A percentile compares a stretch with the other conserved stretches of the same genome.
Conservation (phyloP, 2,888 invertebrate species). For the Amiota communis region DNA sequence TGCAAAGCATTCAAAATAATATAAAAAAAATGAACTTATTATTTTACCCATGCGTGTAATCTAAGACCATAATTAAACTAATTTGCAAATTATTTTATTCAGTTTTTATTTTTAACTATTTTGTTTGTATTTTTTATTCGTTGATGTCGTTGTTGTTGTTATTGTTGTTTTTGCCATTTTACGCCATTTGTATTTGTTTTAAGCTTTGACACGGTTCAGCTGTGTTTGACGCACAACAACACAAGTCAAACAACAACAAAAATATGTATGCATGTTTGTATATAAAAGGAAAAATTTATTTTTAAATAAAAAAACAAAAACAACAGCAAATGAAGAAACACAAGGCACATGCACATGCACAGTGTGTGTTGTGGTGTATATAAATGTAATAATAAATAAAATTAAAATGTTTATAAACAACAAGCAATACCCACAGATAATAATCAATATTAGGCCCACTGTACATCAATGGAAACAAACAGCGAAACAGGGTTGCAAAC, state of each 20-base stretch:
- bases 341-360: neutral
- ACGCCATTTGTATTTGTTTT: neutral
- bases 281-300: too few relatives aligned
- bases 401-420: too few relatives aligned
- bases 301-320: too few relatives aligned
- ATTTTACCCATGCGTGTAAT: too few relatives aligned
- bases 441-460: too few relatives aligned
- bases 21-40: neutral
- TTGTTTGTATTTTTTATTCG: conserved; percentile 28
- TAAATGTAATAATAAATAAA: too few relatives aligned
- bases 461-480: too few relatives aligned
- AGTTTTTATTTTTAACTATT: neutral
- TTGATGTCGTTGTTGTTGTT: conserved; percentile 35
- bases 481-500: too few relatives aligned
- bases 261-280: too few relatives aligned
- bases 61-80: conserved; percentile 39
- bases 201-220: conserved; percentile 18
- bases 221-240: conserved; percentile 15
- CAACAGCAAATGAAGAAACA: too few relatives aligned
- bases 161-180: conserved; percentile 29
- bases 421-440: too few relatives aligned
- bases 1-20: too few relatives aligned
- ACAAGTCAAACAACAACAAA: neutral
- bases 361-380: conserved; percentile 5
- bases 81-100: conserved; percentile 35